phyloP scores from a whole-genome alignment of 2,113 vertebrate genomes.

The Anguilla rostrata region DNA sequence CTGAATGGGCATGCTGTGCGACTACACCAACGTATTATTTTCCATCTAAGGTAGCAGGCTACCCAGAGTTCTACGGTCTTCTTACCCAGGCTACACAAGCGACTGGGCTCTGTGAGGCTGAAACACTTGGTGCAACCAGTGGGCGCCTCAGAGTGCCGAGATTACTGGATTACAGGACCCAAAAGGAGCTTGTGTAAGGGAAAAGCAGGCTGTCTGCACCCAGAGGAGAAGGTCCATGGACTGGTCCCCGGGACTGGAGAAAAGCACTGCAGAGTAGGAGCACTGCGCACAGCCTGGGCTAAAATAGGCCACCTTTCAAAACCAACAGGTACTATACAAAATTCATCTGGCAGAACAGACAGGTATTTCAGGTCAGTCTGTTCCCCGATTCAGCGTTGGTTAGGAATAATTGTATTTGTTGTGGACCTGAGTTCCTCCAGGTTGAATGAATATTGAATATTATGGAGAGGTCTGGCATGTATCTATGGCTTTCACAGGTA shows the following conservation, averaged over 20 bases:
- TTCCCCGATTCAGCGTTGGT: neutral
- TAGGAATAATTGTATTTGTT: neutral
- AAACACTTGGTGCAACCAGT: constrained; percentile 44
- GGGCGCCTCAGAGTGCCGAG: constrained; percentile 53
- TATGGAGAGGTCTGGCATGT: neutral
- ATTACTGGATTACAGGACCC: constrained; percentile 65
- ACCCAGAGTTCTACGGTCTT: neutral
- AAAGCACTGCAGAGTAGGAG: neutral
- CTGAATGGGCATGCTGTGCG: neutral
- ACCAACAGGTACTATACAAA: neutral
- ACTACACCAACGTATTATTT: neutral
- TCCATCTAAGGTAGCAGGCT: neutral
- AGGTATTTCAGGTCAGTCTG: neutral
- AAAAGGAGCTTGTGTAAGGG: constrained; percentile 62
- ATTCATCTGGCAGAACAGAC: neutral
- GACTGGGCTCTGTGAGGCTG: neutral
- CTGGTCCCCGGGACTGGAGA: neutral
- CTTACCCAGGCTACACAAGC: neutral
- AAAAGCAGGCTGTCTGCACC: constrained; percentile 40
- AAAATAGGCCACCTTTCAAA: neutral
- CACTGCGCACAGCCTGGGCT: neutral
- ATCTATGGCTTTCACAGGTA: neutral
- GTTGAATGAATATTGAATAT: neutral
- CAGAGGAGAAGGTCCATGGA: constrained; percentile 11
- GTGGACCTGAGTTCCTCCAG: neutral